These are phyloP conservation scores for Rhynchophorus ferrugineus DNA, from an alignment of 1,140 invertebrate species.

Conservation along the genomic window DNA sequence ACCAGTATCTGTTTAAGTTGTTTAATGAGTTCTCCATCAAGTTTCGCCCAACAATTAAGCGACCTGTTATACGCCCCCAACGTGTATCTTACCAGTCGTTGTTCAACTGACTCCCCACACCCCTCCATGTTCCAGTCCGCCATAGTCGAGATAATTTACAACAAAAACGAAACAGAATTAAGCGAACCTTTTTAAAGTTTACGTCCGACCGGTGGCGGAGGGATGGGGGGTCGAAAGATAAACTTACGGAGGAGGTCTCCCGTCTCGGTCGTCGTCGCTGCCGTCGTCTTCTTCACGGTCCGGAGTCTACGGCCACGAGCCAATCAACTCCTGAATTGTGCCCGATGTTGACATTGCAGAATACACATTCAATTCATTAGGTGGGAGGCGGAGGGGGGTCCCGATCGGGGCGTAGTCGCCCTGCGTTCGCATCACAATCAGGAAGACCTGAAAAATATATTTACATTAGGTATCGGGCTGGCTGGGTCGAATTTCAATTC, in stretches of 20 bases:
- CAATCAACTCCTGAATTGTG: slow-evolving; percentile 39
- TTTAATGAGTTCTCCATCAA: no score
- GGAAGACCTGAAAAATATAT: slow-evolving; percentile 33
- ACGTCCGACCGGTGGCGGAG: background rate
- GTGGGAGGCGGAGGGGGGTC: slow-evolving; percentile 18
- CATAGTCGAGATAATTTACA: background rate
- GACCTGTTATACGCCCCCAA: no score
- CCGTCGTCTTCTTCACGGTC: no score
- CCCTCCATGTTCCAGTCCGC: background rate
- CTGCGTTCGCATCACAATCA: slow-evolving; percentile 24
- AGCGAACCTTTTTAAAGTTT: slow-evolving; percentile 1
- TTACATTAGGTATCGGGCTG: slow-evolving; percentile 25
- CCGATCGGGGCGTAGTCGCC: slow-evolving; percentile 14
- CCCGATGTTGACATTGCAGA: slow-evolving; percentile 39
- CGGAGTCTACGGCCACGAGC: slow-evolving; percentile 28
- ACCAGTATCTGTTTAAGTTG: no score
- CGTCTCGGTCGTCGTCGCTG: no score
- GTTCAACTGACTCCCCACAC: no score
- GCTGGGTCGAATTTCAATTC: slow-evolving; percentile 31
- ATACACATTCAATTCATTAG: slow-evolving; percentile 41
- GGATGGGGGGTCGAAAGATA: slow-evolving; percentile 3
- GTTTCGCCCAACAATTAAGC: no score
- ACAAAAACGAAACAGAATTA: slow-evolving; percentile 10
- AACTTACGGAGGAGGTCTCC: slow-evolving; percentile 13
- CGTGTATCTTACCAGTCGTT: no score